phyloP scores from a whole-genome alignment of 2,113 vertebrate genomes.

The Pelvicachromis taeniatus region DNA sequence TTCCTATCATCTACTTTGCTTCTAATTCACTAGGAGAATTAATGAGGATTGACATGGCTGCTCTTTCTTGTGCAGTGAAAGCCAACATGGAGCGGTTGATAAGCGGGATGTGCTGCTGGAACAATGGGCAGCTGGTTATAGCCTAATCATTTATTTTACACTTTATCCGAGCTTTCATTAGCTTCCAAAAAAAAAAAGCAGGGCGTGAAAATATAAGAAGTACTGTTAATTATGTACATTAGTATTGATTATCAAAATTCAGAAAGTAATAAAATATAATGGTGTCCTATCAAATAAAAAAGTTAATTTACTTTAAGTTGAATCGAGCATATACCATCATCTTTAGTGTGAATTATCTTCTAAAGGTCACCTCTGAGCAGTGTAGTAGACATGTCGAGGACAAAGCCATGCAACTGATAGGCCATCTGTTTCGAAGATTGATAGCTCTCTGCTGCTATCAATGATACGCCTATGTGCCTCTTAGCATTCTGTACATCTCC shows the following conservation, averaged over 20 bases:
- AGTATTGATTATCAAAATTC: constrained; percentile 18
- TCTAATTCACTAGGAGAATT: constrained; percentile 66
- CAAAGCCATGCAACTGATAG: constrained; percentile 40
- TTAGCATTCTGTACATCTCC: constrained; percentile 57
- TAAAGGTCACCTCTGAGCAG: constrained; percentile 54
- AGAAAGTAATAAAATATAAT: background rate
- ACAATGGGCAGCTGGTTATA: constrained; percentile 51
- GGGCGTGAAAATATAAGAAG: constrained; percentile 9
- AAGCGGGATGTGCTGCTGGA: constrained; percentile 37
- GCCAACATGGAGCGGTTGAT: constrained; percentile 61
- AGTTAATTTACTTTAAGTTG: background rate
- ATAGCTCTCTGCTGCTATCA: constrained; percentile 49
- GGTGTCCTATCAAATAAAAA: background rate
- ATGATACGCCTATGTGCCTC: constrained; percentile 45
- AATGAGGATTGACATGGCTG: constrained; percentile 68
- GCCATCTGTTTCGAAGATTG: constrained; percentile 68
- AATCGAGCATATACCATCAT: constrained; percentile 17
- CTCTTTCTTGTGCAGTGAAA: constrained; percentile 64
- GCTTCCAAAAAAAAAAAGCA: constrained; percentile 7
- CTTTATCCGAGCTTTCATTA: constrained; percentile 37
- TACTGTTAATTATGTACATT: constrained; percentile 25
- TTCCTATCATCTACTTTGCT: constrained; percentile 68
- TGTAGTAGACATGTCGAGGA: constrained; percentile 44
- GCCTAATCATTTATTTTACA: constrained; percentile 49
- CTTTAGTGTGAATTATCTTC: constrained; percentile 36